Evolutionary conservation across 2,113 vertebrate genomes (phyloP).

Genomic region (Formicarius rufipectus): DNA sequence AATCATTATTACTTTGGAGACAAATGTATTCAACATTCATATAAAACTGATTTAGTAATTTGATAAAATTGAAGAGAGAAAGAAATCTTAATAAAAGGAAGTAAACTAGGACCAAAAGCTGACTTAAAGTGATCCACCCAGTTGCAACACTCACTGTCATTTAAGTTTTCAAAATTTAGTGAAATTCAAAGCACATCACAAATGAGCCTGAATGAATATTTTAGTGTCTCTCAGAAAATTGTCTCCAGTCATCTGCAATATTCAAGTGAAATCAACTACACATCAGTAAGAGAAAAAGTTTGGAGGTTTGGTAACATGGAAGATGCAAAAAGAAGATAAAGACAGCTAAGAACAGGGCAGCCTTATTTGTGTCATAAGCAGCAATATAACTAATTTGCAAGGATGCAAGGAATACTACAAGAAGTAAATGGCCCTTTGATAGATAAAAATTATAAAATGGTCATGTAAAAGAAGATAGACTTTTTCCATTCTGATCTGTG

Average conservation of each 20-base stretch:
- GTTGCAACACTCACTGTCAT: background rate
- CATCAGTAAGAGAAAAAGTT: background rate
- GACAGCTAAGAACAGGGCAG: background rate
- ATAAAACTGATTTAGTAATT: background rate
- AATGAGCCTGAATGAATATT: background rate
- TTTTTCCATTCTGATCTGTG: background rate
- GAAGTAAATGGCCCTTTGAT: background rate
- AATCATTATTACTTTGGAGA: background rate
- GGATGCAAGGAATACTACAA: background rate
- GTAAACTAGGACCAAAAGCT: background rate
- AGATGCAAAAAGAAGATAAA: background rate
- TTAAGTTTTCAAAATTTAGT: background rate
- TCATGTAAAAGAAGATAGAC: background rate
- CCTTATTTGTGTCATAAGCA: background rate
- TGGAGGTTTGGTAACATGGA: background rate
- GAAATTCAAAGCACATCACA: background rate
- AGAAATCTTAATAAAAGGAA: background rate
- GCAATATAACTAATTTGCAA: background rate
- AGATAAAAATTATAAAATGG: background rate
- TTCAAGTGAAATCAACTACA: background rate
- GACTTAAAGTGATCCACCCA: background rate
- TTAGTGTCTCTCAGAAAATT: background rate
- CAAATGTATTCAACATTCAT: background rate
- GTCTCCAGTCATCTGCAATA: background rate
- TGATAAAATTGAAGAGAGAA: background rate